A percentile compares a stretch with the other conserved stretches of the same genome.
Evolutionary conservation across 2,113 vertebrate species (phyloP).

Genomic region (Zosterops hypoxanthus): DNA sequence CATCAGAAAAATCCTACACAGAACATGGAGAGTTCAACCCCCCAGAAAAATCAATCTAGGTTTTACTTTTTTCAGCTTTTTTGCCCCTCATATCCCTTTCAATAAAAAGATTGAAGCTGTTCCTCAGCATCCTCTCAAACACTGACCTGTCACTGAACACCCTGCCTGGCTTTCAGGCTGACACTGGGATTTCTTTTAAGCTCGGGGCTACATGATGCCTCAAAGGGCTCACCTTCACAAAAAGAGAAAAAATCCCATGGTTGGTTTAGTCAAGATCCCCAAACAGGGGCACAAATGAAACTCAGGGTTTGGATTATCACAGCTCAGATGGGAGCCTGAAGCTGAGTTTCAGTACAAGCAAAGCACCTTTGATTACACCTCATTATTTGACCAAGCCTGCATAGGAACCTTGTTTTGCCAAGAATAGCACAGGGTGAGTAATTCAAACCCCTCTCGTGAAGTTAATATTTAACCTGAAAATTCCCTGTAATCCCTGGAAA

Average conservation of each 20-base stretch:
- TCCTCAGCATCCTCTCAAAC: neutral
- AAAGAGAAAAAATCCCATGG: neutral
- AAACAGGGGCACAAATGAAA: neutral
- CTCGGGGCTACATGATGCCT: accelerated
- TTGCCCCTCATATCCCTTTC: neutral
- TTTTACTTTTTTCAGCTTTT: neutral
- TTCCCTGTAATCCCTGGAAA: neutral
- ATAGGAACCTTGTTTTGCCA: neutral
- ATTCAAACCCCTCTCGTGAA: neutral
- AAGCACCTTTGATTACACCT: neutral
- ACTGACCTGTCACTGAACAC: neutral
- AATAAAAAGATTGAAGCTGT: neutral
- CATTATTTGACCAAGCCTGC: neutral
- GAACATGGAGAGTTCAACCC: neutral
- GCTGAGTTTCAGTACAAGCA: neutral
- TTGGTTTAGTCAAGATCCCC: neutral
- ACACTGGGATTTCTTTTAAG: neutral
- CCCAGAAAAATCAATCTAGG: neutral
- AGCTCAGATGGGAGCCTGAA: neutral
- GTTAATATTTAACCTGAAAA: neutral
- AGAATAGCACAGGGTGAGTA: neutral
- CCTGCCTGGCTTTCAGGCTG: neutral
- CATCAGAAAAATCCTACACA: neutral
- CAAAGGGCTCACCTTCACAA: neutral
- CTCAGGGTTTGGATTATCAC: neutral